phyloP scores from a whole-genome alignment of 2,888 invertebrate genomes.

The Hyposoter didymator region DNA sequence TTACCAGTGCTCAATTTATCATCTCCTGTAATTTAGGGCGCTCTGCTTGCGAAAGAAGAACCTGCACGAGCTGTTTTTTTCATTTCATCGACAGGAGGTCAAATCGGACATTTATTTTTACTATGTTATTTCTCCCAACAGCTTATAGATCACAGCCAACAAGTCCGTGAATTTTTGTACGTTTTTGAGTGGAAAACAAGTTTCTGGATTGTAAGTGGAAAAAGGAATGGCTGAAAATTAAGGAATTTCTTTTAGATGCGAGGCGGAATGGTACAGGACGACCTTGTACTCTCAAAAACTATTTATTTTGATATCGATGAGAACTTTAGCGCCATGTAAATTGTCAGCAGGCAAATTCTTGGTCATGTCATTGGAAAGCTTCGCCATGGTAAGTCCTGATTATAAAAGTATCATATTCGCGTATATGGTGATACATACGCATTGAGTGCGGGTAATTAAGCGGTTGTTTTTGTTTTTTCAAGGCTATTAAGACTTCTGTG shows the following conservation, averaged over 20 bases:
- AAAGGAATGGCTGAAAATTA: background rate
- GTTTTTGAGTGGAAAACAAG: background rate
- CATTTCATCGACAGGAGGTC: conserved; percentile 17
- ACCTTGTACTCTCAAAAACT: conserved; percentile 47
- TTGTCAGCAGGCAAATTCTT: conserved; percentile 58
- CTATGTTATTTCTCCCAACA: conserved; percentile 44
- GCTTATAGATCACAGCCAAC: conserved; percentile 50
- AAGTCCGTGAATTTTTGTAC: conserved; percentile 43
- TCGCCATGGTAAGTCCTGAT: conserved; percentile 32
- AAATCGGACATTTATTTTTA: conserved; percentile 46
- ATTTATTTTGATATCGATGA: conserved; percentile 43
- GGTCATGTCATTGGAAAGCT: conserved; percentile 56
- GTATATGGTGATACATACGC: background rate
- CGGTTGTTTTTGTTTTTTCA: background rate
- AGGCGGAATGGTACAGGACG: conserved; percentile 54
- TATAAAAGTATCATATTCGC: background rate
- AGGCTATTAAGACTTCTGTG: conserved; percentile 55
- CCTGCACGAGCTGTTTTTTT: conserved; percentile 37
- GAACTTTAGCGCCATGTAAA: conserved; percentile 50
- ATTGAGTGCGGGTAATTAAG: too few species aligned
- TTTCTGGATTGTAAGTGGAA: too few species aligned
- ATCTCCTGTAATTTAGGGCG: background rate
- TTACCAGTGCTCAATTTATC: background rate
- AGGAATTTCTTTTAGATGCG: conserved; percentile 27
- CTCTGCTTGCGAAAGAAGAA: conserved; percentile 1